Conservation (phyloP, 2,113 vertebrate species). For the Neofelis nebulosa region DNA sequence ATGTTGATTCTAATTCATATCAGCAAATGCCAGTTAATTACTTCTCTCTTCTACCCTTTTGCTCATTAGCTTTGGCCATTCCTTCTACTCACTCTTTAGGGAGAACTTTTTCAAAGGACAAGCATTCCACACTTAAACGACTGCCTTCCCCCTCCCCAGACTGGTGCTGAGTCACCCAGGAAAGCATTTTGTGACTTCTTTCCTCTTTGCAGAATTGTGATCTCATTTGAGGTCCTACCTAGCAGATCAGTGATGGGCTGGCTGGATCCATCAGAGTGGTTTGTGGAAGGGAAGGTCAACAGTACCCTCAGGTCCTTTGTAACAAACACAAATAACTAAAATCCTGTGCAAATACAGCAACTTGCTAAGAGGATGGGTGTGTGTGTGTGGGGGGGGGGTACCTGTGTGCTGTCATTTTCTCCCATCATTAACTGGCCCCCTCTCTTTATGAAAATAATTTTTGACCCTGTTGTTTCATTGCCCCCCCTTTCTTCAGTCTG, state of each 20-base stretch:
- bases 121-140: background rate
- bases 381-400: no score
- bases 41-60: background rate
- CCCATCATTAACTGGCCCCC: background rate
- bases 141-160: background rate
- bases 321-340: background rate
- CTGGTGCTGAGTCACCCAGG: constrained; percentile 4
- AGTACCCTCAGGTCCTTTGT: background rate
- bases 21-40: background rate
- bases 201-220: background rate
- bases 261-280: background rate
- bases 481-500: background rate
- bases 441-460: background rate
- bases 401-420: background rate
- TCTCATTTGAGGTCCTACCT: background rate
- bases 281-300: background rate
- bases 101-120: background rate
- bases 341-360: background rate
- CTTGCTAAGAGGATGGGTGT: background rate
- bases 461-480: background rate
- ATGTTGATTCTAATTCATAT: background rate
- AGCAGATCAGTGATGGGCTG: background rate
- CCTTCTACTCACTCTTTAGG: background rate
- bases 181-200: background rate
- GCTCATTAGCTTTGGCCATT: background rate